A percentile compares a stretch with the other conserved stretches of the same genome.
phyloP scores from a whole-genome alignment of 2,797 vertebrate species.

The Pyrocephalus nanus region DNA sequence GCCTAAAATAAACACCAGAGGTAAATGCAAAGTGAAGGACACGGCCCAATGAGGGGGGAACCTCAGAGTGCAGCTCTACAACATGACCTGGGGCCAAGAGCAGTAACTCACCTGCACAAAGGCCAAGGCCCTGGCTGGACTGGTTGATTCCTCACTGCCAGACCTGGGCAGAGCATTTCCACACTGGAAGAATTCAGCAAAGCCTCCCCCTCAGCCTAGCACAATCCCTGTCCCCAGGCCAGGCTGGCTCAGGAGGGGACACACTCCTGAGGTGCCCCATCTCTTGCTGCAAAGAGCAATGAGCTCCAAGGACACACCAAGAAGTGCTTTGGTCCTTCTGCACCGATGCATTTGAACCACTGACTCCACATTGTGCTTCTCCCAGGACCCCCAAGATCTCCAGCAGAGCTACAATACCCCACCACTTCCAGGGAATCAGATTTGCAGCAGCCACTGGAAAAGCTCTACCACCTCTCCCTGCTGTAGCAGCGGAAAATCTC shows the following conservation, averaged over 20 bases:
- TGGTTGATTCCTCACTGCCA: background rate
- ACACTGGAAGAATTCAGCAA: background rate
- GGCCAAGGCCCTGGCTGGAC: background rate
- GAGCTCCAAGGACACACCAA: background rate
- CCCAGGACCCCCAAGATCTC: background rate
- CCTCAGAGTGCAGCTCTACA: background rate
- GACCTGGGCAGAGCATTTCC: background rate
- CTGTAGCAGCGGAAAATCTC: background rate
- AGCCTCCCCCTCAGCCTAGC: background rate
- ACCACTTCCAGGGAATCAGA: background rate
- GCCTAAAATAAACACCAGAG: background rate
- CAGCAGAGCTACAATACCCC: background rate
- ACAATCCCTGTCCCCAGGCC: rapidly evolving
- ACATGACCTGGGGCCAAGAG: background rate
- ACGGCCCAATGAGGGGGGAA: rapidly evolving
- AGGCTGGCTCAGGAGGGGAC: background rate
- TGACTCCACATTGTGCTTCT: rapidly evolving
- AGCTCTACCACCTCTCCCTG: background rate
- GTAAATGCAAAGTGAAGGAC: background rate
- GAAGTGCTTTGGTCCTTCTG: background rate
- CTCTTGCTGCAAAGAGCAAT: background rate
- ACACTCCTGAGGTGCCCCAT: background rate
- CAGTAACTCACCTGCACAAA: background rate
- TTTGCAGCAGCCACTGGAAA: background rate
- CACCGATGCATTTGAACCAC: background rate